These are phyloP conservation scores for Drosophila diplacantha DNA, from an alignment of 2,888 invertebrate species.

Conservation along the genomic window DNA sequence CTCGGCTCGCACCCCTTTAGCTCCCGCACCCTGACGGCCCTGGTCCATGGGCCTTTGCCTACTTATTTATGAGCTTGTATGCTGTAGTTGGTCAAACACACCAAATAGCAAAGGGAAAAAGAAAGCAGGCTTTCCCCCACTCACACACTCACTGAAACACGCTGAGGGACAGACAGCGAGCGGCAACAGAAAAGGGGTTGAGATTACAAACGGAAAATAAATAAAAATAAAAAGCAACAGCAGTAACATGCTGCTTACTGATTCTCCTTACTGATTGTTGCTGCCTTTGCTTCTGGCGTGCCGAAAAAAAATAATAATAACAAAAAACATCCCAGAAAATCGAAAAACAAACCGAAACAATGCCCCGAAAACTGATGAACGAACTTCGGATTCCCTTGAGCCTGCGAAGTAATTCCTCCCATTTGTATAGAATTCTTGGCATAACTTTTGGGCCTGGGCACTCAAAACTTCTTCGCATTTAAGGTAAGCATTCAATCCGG, in stretches of 20 bases:
- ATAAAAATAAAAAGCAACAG: slow-evolving; percentile 56
- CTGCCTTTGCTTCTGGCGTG: slow-evolving; percentile 27
- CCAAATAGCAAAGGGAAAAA: slow-evolving; percentile 29
- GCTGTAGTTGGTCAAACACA: slow-evolving; percentile 67
- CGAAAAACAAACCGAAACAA: slow-evolving; percentile 34
- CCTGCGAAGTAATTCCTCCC: slow-evolving; percentile 9
- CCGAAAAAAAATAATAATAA: slow-evolving; percentile 6
- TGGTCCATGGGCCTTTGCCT: slow-evolving; percentile 55
- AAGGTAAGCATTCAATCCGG: slow-evolving; percentile 16
- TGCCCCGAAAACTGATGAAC: slow-evolving; percentile 25
- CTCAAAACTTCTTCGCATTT: slow-evolving; percentile 16
- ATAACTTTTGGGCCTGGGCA: slow-evolving; percentile 24
- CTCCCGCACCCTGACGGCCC: background rate
- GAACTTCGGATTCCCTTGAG: slow-evolving; percentile 38
- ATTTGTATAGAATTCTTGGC: slow-evolving; percentile 30
- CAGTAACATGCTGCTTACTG: slow-evolving; percentile 56
- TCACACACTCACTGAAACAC: slow-evolving; percentile 5
- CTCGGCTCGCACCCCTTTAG: background rate
- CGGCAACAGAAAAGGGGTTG: slow-evolving; percentile 56
- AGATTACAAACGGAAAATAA: slow-evolving; percentile 67
- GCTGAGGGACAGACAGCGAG: slow-evolving; percentile 8
- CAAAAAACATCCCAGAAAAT: slow-evolving; percentile 10
- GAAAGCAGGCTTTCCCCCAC: slow-evolving; percentile 4
- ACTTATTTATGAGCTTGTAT: slow-evolving; percentile 70
- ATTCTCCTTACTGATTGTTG: slow-evolving; percentile 45